Base-by-base conservation (phyloP, 2,797 vertebrate species). In the Urophycis tenuis region DNA sequence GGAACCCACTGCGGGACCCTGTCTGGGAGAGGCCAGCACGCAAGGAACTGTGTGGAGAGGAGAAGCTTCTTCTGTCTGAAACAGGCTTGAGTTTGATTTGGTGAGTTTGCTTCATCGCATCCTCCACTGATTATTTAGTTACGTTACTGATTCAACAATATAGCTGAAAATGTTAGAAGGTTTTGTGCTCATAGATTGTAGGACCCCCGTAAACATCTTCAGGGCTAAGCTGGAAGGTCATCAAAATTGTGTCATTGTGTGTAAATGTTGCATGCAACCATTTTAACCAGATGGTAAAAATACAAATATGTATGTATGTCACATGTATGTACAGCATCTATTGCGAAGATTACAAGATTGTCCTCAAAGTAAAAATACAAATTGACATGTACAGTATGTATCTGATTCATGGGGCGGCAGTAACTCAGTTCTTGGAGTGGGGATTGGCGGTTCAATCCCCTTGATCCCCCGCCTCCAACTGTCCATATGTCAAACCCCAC, bases 1-100 rank as follows among this genome's bases (percentile, higher is more conserved):
- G n/a, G 71, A 5, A 78, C 19, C 15, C 0, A 75, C 73, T 86
- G 84, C 74, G 76, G 79, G 4, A 76, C 70, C 6, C 34, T 82
- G 19, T 35, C 45, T 1, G 79, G 67, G 77, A 72, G 0, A 0
- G 53, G 64, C 33, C 14, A 3, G 12, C 1, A 2, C 1, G 0
- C 9, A 15, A 39, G 15, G 15, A 3, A 75, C 77, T 81, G 77
- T 73, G 41, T 19, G n/a, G 74, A 80, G 35, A 70, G 22, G 41
- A 3, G 69, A 45, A n/a, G n/a, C n/a, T 78, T 81, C 8, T 25
- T 85, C 33, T 85, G 81, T 53, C 49, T 53, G 49, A 8, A 7
- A 22, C 3, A 5, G 49, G 41, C 14, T 39, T 11, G 5, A 39
- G 9, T 11, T n/a, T n/a, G n/a, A n/a, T n/a, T n/a, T n/a, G n/a